phyloP scores from a whole-genome alignment of 2,888 invertebrate genomes.

The Hyalella azteca region DNA sequence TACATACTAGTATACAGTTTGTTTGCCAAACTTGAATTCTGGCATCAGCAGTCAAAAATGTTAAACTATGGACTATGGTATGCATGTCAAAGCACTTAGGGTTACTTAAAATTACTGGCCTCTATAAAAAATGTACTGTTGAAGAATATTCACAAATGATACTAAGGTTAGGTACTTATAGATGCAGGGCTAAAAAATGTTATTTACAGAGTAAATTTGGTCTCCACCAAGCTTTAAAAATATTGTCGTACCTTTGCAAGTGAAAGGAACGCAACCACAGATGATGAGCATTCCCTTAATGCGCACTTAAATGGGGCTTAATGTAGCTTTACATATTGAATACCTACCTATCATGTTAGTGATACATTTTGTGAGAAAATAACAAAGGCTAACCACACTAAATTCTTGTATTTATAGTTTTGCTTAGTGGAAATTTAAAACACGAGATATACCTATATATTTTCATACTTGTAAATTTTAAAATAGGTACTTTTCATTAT shows the following conservation, averaged over 20 bases:
- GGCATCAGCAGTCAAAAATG: background rate
- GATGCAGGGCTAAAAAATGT: background rate
- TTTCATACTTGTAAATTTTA: too few species aligned
- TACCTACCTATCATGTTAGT: too few species aligned
- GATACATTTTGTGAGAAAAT: too few species aligned
- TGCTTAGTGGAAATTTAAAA: too few species aligned
- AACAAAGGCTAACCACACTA: too few species aligned
- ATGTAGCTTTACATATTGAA: background rate
- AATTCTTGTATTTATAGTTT: too few species aligned
- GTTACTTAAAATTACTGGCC: conserved; percentile 17
- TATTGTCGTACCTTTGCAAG: background rate
- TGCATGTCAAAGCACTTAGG: background rate
- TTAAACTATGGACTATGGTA: background rate
- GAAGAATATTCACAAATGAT: conserved; percentile 1
- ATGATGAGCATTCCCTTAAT: background rate
- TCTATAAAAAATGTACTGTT: background rate
- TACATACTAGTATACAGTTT: background rate
- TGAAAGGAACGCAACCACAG: background rate
- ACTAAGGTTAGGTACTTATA: background rate
- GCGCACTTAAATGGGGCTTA: background rate
- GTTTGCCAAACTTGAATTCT: background rate
- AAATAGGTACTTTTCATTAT: too few species aligned
- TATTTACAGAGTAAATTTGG: background rate
- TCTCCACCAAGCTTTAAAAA: background rate
- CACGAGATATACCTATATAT: too few species aligned